phyloP scores from a whole-genome alignment of 2,113 vertebrate species.

The Cygnus atratus region DNA sequence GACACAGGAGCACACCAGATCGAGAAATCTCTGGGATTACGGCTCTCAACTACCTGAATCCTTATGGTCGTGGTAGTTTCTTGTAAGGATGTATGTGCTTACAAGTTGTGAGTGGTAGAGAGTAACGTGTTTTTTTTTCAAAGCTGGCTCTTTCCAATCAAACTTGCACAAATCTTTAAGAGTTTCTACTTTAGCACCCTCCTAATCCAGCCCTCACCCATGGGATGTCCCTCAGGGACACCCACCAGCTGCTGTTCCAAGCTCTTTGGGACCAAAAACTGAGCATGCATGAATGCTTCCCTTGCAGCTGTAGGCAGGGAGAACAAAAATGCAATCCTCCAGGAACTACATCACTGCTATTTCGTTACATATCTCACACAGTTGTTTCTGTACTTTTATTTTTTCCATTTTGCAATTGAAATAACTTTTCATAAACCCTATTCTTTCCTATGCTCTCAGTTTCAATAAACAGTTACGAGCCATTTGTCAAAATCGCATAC shows the following conservation, averaged over 20 bases:
- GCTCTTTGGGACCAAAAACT: not conserved
- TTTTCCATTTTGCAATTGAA: not conserved
- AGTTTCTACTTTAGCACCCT: not conserved
- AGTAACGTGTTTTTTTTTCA: not conserved
- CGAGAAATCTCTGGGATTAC: not conserved
- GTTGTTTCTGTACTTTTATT: not conserved
- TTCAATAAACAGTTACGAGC: slow-evolving; percentile 1
- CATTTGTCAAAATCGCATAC: not conserved
- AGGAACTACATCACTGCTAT: not conserved
- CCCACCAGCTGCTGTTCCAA: not conserved
- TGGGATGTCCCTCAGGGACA: not conserved
- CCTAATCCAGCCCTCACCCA: not conserved
- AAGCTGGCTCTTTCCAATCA: not conserved
- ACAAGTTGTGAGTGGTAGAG: not conserved
- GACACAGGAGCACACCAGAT: not conserved
- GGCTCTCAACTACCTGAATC: not conserved
- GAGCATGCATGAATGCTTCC: accelerated
- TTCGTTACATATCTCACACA: not conserved
- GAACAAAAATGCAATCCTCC: not conserved
- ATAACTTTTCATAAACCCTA: not conserved
- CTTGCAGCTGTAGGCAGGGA: not conserved
- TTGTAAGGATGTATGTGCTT: not conserved
- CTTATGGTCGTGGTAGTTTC: not conserved
- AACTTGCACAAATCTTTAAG: not conserved
- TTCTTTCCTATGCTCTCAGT: not conserved